Percentiles rank a stretch among this genome's conserved stretches.
Evolutionary conservation across 1,140 invertebrate genomes (phyloP).

Genomic region (Asbolus verrucosus): DNA sequence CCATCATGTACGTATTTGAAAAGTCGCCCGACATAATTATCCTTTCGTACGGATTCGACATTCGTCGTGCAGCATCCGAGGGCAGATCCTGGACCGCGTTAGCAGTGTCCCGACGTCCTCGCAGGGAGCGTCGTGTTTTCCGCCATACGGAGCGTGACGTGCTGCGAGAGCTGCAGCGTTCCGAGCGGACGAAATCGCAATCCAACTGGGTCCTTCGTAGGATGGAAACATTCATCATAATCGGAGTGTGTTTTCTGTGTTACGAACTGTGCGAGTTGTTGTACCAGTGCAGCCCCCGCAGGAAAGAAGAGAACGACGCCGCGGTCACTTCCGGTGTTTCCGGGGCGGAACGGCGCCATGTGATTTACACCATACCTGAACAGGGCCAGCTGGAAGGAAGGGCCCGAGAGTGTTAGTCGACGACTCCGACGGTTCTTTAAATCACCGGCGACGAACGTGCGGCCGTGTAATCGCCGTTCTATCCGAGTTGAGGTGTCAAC

Average conservation of each 20-base stretch:
- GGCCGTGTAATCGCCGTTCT: no score
- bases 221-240: conserved; percentile 71
- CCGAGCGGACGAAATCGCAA: no score
- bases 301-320: conserved; percentile 39
- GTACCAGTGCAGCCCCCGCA: conserved; percentile 56
- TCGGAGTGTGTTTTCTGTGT: conserved; percentile 70
- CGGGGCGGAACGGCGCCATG: conserved; percentile 9
- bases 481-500: no score
- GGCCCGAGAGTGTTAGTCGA: neutral
- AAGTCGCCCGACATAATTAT: conserved; percentile 39
- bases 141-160: neutral
- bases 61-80: conserved; percentile 48
- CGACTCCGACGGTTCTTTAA: no score
- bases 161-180: neutral
- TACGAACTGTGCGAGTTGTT: conserved; percentile 69
- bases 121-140: conserved; percentile 18
- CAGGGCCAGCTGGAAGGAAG: neutral
- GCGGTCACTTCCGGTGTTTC: neutral
- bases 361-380: conserved; percentile 50
- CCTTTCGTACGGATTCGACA: conserved; percentile 46
- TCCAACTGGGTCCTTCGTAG: conserved; percentile 6
- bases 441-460: no score
- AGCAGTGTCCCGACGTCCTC: conserved; percentile 42
- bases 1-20: conserved; percentile 5
- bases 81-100: conserved; percentile 48